phyloP scores from a whole-genome alignment of 2,113 vertebrate genomes.

The Oreochromis spilurus region DNA sequence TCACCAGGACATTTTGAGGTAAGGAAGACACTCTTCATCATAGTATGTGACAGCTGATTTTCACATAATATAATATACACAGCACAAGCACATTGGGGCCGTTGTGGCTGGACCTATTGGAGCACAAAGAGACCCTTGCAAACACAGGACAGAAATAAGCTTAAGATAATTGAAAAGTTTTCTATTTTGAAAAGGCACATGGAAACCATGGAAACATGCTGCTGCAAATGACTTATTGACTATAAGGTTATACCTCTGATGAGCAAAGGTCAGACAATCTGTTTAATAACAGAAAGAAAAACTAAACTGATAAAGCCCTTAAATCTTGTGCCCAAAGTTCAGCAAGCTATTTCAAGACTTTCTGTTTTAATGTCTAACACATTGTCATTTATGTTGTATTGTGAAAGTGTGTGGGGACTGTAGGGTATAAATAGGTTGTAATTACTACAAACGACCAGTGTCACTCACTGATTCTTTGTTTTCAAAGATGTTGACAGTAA shows the following conservation, averaged over 20 bases:
- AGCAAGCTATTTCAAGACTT: background rate
- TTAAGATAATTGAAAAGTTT: conserved; percentile 32
- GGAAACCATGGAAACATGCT: background rate
- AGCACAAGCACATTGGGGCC: background rate
- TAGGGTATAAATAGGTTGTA: background rate
- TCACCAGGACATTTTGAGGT: conserved; percentile 14
- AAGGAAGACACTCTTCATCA: conserved; percentile 9
- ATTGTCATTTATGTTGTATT: background rate
- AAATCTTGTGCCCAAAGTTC: background rate
- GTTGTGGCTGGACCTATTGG: background rate
- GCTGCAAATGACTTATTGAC: background rate
- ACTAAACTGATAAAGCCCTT: background rate
- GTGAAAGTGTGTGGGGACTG: background rate
- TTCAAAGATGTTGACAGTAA: background rate
- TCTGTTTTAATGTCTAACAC: background rate
- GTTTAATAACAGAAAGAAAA: background rate
- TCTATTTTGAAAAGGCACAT: conserved; percentile 10
- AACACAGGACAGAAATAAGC: background rate
- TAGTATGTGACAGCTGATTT: conserved; percentile 1
- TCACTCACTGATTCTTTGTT: background rate
- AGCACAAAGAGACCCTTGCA: conserved; percentile 13
- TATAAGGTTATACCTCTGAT: background rate
- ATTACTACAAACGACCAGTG: background rate
- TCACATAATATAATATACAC: conserved; percentile 3
- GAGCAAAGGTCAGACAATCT: background rate